These are phyloP conservation scores for Cistogaster globosa DNA, from an alignment of 2,888 invertebrate genomes.

Conservation along the genomic window DNA sequence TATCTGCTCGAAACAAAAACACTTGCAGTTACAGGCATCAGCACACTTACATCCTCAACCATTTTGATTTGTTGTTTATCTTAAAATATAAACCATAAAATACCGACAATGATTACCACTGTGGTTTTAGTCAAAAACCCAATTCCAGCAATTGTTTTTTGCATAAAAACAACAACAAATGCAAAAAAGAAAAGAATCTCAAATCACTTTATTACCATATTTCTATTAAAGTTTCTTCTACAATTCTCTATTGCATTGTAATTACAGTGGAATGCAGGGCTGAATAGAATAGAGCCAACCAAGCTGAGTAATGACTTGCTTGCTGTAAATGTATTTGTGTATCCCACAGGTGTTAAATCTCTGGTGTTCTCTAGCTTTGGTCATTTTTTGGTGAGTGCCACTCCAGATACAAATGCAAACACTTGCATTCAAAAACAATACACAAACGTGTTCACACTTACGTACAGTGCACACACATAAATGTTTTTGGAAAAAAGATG, in stretches of 20 bases:
- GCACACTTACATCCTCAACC: background rate
- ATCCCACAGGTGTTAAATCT: slow-evolving; percentile 60
- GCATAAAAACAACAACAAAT: slow-evolving; percentile 40
- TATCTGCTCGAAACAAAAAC: background rate
- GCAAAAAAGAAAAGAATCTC: slow-evolving; percentile 48
- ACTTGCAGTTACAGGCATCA: background rate
- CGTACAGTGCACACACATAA: background rate
- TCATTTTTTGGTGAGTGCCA: slow-evolving; percentile 52
- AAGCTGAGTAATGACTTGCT: background rate
- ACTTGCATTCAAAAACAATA: slow-evolving; percentile 6
- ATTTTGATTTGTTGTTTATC: slow-evolving; percentile 50
- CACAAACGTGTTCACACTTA: background rate
- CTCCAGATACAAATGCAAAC: slow-evolving; percentile 22
- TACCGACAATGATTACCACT: slow-evolving; percentile 61
- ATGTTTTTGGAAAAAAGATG: slow-evolving; percentile 15
- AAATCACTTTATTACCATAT: slow-evolving; percentile 70
- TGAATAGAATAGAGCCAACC: background rate
- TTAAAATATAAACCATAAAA: slow-evolving; percentile 41
- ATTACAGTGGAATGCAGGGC: background rate
- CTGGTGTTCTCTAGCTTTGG: slow-evolving; percentile 56
- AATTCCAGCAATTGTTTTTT: slow-evolving; percentile 56
- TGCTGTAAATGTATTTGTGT: slow-evolving; percentile 8
- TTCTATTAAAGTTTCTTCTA: slow-evolving; percentile 53
- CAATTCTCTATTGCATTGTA: slow-evolving; percentile 35
- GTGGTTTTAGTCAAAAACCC: slow-evolving; percentile 55